phyloP scores from a whole-genome alignment of 2,113 vertebrate species.

The Urocynchramus pylzowi region DNA sequence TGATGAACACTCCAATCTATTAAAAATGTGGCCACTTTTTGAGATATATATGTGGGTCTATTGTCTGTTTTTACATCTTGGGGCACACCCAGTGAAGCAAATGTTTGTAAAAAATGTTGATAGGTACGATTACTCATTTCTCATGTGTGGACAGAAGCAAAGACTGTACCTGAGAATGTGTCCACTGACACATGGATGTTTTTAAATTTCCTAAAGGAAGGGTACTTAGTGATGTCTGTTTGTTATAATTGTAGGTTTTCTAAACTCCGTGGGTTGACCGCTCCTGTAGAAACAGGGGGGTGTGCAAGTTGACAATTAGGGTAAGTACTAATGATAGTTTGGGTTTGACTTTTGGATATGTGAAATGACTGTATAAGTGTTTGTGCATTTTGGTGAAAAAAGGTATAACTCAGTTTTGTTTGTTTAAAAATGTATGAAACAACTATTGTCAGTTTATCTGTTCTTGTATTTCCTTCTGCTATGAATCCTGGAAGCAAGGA shows the following conservation, averaged over 20 bases:
- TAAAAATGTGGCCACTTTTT: not conserved
- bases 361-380: not conserved
- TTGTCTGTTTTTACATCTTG: not conserved
- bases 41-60: not conserved
- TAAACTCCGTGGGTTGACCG: not conserved
- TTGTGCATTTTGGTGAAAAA: not conserved
- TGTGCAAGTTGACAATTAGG: not conserved
- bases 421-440: not conserved
- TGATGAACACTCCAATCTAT: not conserved
- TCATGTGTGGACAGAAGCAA: not conserved
- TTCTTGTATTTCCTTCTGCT: not conserved
- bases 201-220: not conserved
- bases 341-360: not conserved
- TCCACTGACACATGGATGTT: not conserved
- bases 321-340: not conserved
- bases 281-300: not conserved
- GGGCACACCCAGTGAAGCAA: not conserved
- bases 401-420: not conserved
- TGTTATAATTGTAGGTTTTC: not conserved
- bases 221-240: not conserved
- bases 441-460: not conserved
- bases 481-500: not conserved
- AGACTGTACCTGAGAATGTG: not conserved
- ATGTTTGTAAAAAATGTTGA: not conserved
- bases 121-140: not conserved